Base-by-base conservation (phyloP, 2,113 vertebrate genomes). In the Alosa alosa region DNA sequence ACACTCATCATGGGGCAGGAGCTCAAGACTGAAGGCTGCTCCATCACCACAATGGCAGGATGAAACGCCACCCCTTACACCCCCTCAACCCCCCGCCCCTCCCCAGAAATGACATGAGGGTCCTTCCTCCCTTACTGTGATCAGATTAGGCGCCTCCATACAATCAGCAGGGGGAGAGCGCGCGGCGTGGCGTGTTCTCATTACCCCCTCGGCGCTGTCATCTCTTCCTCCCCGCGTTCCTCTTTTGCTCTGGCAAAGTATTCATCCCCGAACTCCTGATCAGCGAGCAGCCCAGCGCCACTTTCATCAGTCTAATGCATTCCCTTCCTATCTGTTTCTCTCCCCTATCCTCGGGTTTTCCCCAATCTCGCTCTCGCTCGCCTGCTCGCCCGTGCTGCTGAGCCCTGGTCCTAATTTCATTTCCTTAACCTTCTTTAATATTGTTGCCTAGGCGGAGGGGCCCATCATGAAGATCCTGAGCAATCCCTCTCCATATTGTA, bases 271-370 rank as follows among this genome's bases (percentile, higher is more conserved):
- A 89, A 88, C 83, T 91, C 72, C 88, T 89, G 91, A 91, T 92
- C 87, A 90, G 87, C 47, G 78, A 55, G 84, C 85, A 82, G 78
- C 31, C 72, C 36, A 15, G 72, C 36, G 13, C 72, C 72, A 85
- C 88, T 92, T 90, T 92, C 91, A 92, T 92, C 91, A 92, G 89
- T 81, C 87, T 92, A 92, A 92, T 92, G 91, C 87, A 89, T 89
- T 82, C 84, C 50, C 83, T 86, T 84, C 68, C 72, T 78, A 78
- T 78, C 72, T 78, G 72, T 78, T 41, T 78, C 72, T 78, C 31
- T 17, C 86, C 83, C 82, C 36, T 5, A 46, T 52, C 47, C 57
- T 57, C 81, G 83, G 87, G 88, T 86, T 88, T 50, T 44, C 36
- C 44, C 45, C 50, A 41, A 81, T 89, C 86, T 20, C 84, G 85